These are phyloP conservation scores for Drosophila sturtevanti DNA, from an alignment of 1,140 invertebrate genomes.

Conservation along the genomic window DNA sequence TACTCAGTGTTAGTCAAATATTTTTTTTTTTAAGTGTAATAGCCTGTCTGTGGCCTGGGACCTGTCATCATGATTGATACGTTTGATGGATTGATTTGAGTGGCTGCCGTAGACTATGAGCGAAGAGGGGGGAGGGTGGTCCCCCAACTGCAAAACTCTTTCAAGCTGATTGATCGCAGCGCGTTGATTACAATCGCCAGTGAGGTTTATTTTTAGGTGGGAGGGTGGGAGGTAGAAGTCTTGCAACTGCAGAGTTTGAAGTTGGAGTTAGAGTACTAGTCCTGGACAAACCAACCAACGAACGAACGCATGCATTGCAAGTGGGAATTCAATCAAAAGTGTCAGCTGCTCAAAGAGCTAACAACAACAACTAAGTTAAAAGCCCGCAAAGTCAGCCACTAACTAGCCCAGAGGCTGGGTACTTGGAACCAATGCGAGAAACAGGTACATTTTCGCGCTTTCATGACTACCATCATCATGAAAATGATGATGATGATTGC, in stretches of 20 bases:
- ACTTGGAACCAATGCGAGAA: slow-evolving; percentile 43
- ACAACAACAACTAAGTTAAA: slow-evolving; percentile 32
- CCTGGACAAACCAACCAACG: slow-evolving; percentile 14
- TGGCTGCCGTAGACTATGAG: slow-evolving; percentile 36
- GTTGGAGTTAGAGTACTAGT: slow-evolving; percentile 22
- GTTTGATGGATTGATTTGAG: slow-evolving; percentile 82
- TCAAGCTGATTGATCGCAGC: slow-evolving; percentile 67
- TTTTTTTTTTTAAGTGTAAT: slow-evolving; percentile 9
- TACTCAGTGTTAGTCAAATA: no score
- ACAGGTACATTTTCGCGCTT: slow-evolving; percentile 72
- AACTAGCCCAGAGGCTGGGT: slow-evolving; percentile 56
- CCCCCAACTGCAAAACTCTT: slow-evolving; percentile 43
- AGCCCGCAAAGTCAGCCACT: slow-evolving; percentile 67
- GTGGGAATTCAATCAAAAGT: slow-evolving; percentile 82
- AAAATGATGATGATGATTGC: slow-evolving; percentile 24
- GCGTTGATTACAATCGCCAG: slow-evolving; percentile 75
- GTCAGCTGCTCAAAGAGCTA: slow-evolving; percentile 58
- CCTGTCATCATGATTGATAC: slow-evolving; percentile 82
- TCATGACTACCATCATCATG: slow-evolving; percentile 1
- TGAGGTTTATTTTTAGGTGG: neutral
- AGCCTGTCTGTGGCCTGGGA: slow-evolving; percentile 26
- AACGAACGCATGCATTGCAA: slow-evolving; percentile 53
- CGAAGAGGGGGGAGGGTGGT: no score
- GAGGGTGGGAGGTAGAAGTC: neutral
- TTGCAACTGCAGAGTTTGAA: slow-evolving; percentile 15